phyloP scores from a whole-genome alignment of 2,113 vertebrate genomes.

The Nesospiza acunhae region DNA sequence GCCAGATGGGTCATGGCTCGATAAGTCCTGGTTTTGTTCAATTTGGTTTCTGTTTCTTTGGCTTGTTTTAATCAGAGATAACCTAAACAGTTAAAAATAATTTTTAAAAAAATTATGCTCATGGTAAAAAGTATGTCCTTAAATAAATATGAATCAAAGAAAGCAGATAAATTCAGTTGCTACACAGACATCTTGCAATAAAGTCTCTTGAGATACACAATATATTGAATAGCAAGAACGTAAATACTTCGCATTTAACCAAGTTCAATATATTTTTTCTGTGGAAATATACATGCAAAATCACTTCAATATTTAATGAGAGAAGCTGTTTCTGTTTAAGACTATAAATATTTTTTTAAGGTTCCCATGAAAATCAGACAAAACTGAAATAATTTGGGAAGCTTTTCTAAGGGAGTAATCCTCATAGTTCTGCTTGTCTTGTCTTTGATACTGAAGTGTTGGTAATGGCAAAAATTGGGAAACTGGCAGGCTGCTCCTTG shows the following conservation, averaged over 20 bases:
- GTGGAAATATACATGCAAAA: background rate
- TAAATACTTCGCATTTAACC: background rate
- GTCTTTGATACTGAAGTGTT: background rate
- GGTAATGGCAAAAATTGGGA: background rate
- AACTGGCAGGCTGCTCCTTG: background rate
- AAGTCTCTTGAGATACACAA: background rate
- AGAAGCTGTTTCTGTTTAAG: background rate
- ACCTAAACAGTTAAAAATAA: background rate
- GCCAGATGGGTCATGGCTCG: background rate
- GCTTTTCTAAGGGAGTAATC: background rate
- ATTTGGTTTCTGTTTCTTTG: background rate
- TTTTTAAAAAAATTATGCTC: background rate
- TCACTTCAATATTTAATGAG: background rate
- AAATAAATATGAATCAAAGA: background rate
- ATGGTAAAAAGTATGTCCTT: background rate
- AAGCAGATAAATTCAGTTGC: background rate
- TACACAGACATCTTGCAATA: background rate
- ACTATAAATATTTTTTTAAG: background rate
- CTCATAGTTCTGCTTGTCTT: background rate
- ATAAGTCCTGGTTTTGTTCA: background rate
- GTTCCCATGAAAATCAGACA: background rate
- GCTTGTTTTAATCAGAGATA: background rate
- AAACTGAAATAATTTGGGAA: background rate
- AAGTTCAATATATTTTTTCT: background rate
- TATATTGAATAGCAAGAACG: background rate